These are phyloP conservation scores for Andricus grossulariae DNA, from an alignment of 1,140 invertebrate species.

Conservation along the genomic window DNA sequence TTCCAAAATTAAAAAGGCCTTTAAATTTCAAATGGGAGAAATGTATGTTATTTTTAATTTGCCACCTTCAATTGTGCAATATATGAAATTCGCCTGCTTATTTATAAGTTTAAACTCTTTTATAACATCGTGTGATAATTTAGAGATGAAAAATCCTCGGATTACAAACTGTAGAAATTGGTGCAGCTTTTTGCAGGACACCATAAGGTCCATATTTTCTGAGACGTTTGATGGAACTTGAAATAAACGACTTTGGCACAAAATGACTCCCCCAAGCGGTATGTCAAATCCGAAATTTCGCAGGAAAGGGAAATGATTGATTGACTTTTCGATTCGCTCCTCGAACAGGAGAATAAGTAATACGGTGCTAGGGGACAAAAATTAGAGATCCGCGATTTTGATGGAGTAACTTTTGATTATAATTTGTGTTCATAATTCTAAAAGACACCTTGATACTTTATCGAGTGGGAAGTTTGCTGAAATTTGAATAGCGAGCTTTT, in stretches of 20 bases:
- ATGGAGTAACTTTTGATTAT: constrained; percentile 15
- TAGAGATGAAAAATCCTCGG: too few relatives aligned
- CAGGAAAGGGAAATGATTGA: constrained; percentile 58
- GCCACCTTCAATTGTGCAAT: too few relatives aligned
- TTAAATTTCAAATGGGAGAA: too few relatives aligned
- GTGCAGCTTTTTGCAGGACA: neutral
- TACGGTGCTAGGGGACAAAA: neutral
- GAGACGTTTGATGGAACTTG: constrained; percentile 54
- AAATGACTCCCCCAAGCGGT: constrained; percentile 39
- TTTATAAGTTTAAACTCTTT: too few relatives aligned
- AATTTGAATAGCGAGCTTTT: too few relatives aligned
- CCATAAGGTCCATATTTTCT: neutral
- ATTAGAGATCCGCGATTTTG: constrained; percentile 11
- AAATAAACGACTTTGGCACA: constrained; percentile 54
- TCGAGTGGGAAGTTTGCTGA: too few relatives aligned
- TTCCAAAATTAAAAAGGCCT: too few relatives aligned
- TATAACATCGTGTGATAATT: too few relatives aligned
- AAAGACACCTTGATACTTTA: neutral
- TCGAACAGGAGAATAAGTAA: constrained; percentile 9
- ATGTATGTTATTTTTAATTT: too few relatives aligned
- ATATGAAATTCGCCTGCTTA: too few relatives aligned
- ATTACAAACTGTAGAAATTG: neutral
- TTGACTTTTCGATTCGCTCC: constrained; percentile 53
- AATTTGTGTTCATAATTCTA: neutral
- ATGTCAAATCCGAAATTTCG: constrained; percentile 54